phyloP scores from a whole-genome alignment of 2,113 vertebrate species.

The Planiliza haematocheilus region DNA sequence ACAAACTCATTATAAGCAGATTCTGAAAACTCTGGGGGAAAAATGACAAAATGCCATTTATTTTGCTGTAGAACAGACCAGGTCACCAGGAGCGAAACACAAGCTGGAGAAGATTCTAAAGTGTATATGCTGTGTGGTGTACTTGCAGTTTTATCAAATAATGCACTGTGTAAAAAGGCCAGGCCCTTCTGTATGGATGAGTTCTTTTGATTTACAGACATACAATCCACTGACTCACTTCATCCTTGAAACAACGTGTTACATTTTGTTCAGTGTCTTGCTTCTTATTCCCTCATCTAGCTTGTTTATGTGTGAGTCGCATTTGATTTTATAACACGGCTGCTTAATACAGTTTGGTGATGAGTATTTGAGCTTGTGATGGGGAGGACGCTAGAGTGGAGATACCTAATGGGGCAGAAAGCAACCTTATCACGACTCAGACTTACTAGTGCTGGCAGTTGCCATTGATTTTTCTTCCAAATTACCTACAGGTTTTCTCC shows the following conservation, averaged over 20 bases:
- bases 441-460: constrained; percentile 52
- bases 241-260: neutral
- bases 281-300: neutral
- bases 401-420: constrained; percentile 64
- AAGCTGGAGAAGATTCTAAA: too few species aligned
- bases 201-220: neutral
- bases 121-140: too few species aligned
- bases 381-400: constrained; percentile 53
- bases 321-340: constrained; percentile 24
- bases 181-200: neutral
- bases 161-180: neutral
- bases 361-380: constrained; percentile 54
- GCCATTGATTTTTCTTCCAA: constrained; percentile 60
- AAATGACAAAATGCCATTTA: too few species aligned
- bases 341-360: constrained; percentile 45
- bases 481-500: constrained; percentile 56
- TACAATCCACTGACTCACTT: neutral
- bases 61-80: too few species aligned
- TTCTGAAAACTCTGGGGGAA: too few species aligned
- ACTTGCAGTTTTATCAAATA: neutral
- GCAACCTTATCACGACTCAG: constrained; percentile 55
- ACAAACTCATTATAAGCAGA: too few species aligned
- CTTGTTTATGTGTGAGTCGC: neutral
- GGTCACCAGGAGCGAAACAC: too few species aligned
- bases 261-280: neutral